Conservation (phyloP, 2,888 invertebrate genomes). For the Drosophila subsilvestris region DNA sequence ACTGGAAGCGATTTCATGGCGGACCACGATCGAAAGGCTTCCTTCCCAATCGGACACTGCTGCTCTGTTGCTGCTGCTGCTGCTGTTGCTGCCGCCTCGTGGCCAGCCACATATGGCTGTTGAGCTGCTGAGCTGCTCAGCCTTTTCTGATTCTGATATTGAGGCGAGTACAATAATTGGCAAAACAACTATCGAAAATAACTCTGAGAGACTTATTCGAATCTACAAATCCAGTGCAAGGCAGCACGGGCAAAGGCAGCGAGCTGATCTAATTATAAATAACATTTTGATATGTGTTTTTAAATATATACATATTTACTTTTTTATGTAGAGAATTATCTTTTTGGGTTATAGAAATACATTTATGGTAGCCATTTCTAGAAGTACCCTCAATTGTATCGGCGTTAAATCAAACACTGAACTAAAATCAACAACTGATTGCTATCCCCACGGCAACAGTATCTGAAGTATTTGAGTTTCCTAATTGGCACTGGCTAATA, state of each 20-base stretch:
- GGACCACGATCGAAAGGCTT: slow-evolving; percentile 75
- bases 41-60: slow-evolving; percentile 24
- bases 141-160: slow-evolving; percentile 1
- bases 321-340: not conserved
- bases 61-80: not conserved
- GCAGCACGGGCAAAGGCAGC: not conserved
- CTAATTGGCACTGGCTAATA: slow-evolving; percentile 43
- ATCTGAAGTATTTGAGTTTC: not conserved
- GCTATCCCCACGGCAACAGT: slow-evolving; percentile 3
- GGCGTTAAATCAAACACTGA: not conserved
- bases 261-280: not conserved
- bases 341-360: no score
- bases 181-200: not conserved
- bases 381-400: not conserved
- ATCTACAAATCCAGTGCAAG: not conserved
- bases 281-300: not conserved
- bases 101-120: not conserved
- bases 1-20: slow-evolving; percentile 75
- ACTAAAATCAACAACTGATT: not conserved
- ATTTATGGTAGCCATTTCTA: no score
- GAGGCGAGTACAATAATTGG: not conserved
- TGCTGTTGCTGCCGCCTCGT: not conserved
- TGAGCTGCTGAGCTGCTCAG: not conserved
- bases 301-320: not conserved
- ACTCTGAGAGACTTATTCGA: not conserved